Base-by-base conservation (phyloP, 2,113 vertebrate genomes). In the Lota lota region DNA sequence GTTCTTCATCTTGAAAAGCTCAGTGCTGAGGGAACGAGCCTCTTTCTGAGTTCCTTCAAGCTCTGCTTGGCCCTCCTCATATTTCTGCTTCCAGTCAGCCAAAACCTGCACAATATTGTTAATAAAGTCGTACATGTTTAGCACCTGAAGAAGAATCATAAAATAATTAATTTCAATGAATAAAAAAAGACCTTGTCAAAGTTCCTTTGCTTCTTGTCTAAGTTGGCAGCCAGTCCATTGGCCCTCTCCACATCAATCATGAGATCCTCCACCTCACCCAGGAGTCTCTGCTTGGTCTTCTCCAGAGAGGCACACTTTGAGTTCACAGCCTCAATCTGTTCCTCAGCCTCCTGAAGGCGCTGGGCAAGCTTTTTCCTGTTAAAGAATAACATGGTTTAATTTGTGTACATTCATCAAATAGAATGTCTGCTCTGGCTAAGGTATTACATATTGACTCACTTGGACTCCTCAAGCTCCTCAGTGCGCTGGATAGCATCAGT, bases 401-500 rank as follows among this genome's bases (percentile, higher is more conserved):
- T 4, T 47, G 40, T 1, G 40, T 47, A 10, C 40, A 10, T 47
- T 47, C 10, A 47, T 12, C 40, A 47, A 47, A 12, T 14, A 47
- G 0, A 47, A 47, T 47, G 40, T 47, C 40, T 12, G 10, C 5
- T 11, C 10, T 47, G 10, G 40, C 5, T 14, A 47, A 47, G 10
- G 40, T 47, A 12, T 47, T 14, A 12, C 5, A 47, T 10, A 1
- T 4, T 47, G 0, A 47, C 40, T 47, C 40, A 95, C 94, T 94
- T 94, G 79, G 93, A 77, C 75, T 95, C 94, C 78, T 95, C 94
- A 60, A 94, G 90, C 78, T 95, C 93, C 76, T 95, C 94, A 0
- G 92, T 94, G 66, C 90, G 89, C 71, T 94, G 94, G 70, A 94
- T 95, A 24, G 94, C 94, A 22, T 95, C 93, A 0, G 93, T 94